phyloP scores from a whole-genome alignment of 2,797 vertebrate genomes.

The Neomorphus geoffroyi region DNA sequence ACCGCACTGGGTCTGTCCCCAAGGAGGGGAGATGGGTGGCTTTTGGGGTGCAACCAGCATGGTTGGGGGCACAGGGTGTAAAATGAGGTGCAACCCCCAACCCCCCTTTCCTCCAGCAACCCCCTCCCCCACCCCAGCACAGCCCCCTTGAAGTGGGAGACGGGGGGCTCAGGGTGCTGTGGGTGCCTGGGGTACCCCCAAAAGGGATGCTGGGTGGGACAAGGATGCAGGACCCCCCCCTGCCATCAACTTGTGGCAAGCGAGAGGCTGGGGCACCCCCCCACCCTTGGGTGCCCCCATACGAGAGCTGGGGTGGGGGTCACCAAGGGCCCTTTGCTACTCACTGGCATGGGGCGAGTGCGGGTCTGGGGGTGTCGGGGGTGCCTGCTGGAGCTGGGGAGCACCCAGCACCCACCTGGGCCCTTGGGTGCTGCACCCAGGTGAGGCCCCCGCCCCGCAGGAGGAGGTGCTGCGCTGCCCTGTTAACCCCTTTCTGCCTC shows the following conservation, averaged over 20 bases:
- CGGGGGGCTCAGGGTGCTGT: neutral
- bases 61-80: accelerated
- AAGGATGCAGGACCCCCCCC: accelerated
- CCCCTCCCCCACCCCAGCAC: accelerated
- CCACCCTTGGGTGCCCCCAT: neutral
- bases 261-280: neutral
- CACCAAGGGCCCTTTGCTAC: neutral
- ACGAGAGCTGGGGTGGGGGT: neutral
- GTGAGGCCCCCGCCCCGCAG: conserved; percentile 27
- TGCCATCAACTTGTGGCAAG: accelerated
- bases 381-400: neutral
- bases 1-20: neutral
- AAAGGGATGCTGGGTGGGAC: neutral
- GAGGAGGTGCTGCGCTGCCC: conserved; percentile 16
- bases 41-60: neutral
- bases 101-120: neutral
- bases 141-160: neutral
- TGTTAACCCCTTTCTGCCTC: conserved; percentile 44
- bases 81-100: neutral
- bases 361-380: neutral
- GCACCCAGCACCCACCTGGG: conserved; percentile 12
- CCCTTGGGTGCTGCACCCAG: conserved; percentile 4
- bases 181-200: neutral
- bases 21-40: accelerated
- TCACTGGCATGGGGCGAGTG: neutral